Base-by-base conservation (phyloP, 2,113 vertebrate species). In the Pygoscelis adeliae region DNA sequence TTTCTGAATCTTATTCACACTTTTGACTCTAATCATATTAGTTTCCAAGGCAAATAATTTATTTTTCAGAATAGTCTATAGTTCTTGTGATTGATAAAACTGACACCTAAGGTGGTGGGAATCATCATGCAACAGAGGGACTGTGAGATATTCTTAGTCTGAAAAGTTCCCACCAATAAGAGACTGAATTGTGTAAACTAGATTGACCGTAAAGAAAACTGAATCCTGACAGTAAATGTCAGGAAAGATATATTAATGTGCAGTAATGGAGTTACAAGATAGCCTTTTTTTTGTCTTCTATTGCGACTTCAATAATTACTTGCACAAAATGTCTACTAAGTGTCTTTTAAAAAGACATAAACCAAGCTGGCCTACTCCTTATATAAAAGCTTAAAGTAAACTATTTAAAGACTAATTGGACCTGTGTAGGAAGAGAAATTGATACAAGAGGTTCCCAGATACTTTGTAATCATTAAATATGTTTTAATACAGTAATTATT, bases 151-250 rank as follows among this genome's bases (percentile, higher is more conserved):
- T 71, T 88, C 72, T 88, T 89, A 62, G 72, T 69, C 79, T 84
- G 70, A 88, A 65, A 91, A 89, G 38, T n/a, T 94, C 58, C 79
- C 61, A 87, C 72, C 87, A 86, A 44, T 82, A 73, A 65, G 34
- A 95, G 80, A 69, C 61, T 96, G 94, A 92, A 86, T 82, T 92
- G 78, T 72, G 49, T 71, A 38, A 90, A 76, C 89, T 81, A 76
- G 76, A 56, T 38, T 96, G 91, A 93, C 89, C 32, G 14, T 83
- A 95, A 93, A 77, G 76, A 90, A 95, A 95, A 97, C 73, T 95
- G 89, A 91, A 47, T 90, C 90, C 83, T 93, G 76, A 89, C 90
- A 96, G 78, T 95, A 97, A 97, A 96, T 87, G 93, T 95, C 92
- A 91, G 78, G 74, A 80, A 91, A 88, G 65, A 83, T 93, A 73